Conservation (phyloP, 2,797 vertebrate species). For the Muraenolepis orangiensis region DNA sequence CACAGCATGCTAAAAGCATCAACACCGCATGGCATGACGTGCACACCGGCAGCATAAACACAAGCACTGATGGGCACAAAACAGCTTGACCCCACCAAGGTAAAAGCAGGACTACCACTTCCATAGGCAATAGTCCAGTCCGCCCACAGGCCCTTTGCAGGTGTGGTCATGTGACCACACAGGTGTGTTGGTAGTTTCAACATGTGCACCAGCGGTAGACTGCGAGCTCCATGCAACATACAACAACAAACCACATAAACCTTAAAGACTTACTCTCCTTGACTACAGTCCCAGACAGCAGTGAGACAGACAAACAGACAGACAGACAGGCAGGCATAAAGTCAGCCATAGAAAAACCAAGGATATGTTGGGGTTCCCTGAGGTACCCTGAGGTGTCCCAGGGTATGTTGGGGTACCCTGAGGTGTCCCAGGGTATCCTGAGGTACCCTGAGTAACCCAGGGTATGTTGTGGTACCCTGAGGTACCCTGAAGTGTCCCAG, state of each 20-base stretch:
- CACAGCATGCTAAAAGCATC: background rate
- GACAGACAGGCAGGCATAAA: slow-evolving; percentile 25
- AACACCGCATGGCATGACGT: background rate
- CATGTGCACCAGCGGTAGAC: background rate
- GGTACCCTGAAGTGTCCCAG: too few relatives aligned
- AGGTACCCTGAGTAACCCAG: too few relatives aligned
- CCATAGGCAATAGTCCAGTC: background rate
- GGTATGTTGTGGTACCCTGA: too few relatives aligned
- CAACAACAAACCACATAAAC: slow-evolving; percentile 57
- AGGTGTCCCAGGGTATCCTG: too few relatives aligned
- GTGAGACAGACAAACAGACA: slow-evolving; percentile 75
- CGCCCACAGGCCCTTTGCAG: background rate
- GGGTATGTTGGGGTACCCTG: background rate
- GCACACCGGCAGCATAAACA: background rate
- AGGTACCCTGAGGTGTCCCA: background rate
- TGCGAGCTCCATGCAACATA: slow-evolving; percentile 12
- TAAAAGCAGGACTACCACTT: background rate
- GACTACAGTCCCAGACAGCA: slow-evolving; percentile 98
- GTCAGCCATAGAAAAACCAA: background rate
- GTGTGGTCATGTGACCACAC: background rate
- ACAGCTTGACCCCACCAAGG: background rate
- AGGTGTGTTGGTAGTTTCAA: background rate
- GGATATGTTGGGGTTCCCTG: background rate
- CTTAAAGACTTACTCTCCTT: slow-evolving; percentile 96
- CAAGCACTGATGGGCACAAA: background rate